Base-by-base conservation (phyloP, 1,140 invertebrate genomes). In the Geopemphigus sp. region DNA sequence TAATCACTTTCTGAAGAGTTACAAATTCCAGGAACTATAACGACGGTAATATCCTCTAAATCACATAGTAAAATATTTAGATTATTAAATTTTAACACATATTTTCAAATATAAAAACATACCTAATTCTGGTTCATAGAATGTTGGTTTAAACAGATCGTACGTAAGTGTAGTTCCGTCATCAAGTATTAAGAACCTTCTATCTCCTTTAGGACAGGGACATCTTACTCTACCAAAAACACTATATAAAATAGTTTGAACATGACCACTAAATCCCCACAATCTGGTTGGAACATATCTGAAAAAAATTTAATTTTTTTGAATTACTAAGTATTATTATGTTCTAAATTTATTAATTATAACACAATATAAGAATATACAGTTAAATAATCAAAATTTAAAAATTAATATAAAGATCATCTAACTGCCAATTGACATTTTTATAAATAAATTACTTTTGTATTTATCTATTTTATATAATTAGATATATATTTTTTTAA, bases 251-350 rank as follows among this genome's bases (percentile, higher is more conserved):
- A 96, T 92, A 0, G 95, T 97, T 85, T 97, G 95, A 29, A 97
- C 89, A 86, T 97, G 95, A 8, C 95, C 95, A 86, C 93, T 96
- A 84, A 95, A 95, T 63, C 95, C 95, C 95, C 95, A 97, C 83
- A 97, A 84, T 81, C 93, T 87, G n/a, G 95, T 94, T 63, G 95
- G 95, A 82, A 92, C 88, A 85, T 96, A 97, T 59, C 95, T 97
- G 86, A 59, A 91, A 88, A n/a, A 80, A 82, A 74, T 59, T 39
- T 4, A 39, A 22, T 32, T 32, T 29, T 63, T 17, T 19, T 63
- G 26, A 50, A 68, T 66, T 66, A 66, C 1, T n/a, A n/a, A n/a
- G 10, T 66, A 26, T 6, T 66, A 54, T 47, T 26, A 72, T 39
- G 8, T 3, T 39, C 32, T 53, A 22, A 50, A 17, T 39, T 29